Base-by-base conservation (phyloP, 2,888 invertebrate species). In the Neria commutata region DNA sequence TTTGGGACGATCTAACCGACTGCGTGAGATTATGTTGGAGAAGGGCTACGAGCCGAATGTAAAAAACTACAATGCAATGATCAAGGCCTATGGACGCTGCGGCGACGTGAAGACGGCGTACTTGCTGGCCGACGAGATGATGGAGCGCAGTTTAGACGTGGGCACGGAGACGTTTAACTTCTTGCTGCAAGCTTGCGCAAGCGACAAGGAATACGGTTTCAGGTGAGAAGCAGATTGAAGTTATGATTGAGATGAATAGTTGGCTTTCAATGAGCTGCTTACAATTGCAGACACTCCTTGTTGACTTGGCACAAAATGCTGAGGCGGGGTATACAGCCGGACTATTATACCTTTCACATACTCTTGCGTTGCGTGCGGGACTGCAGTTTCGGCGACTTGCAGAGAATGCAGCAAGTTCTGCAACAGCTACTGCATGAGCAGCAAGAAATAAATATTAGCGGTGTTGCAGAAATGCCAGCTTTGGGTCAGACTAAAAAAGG, bases 1-100 rank as follows among this genome's bases (percentile, higher is more conserved):
- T 0, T 78, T 95, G 37, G 83, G 85, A 53, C 84, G 87, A 75
- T 90, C 94, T 0, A 84, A 81, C 21, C 81, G 86, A 61, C 82
- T 97, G 51, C 83, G 89, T 54, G 81, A 87, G 58, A 81, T 87
- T 3, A 89, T 95, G 86, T 78, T 85, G 49, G 88, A 90, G 68
- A 90, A 89, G 70, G 85, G 86, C 6, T 83, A 88, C 64, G 84
- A 86, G 64, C 88, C 91, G 2, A 94, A 93, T 76, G 78, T 87
- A 1, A 87, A 88, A 6, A 92, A 91, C 73, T 95, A 92, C 74
- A 90, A 95, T 84, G 88, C 91, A 2, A 91, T 96, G 90, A 92
- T 96, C 29, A 95, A 94, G 84, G 93, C 94, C 1, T 97, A 92
- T 83, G 94, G 94, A 0, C 84, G 90, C 60, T 91, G 91, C 81